Evolutionary conservation across 53 echinoderm and acorn worm species (phyloP).

Genomic region (Patiria pectinifera): DNA sequence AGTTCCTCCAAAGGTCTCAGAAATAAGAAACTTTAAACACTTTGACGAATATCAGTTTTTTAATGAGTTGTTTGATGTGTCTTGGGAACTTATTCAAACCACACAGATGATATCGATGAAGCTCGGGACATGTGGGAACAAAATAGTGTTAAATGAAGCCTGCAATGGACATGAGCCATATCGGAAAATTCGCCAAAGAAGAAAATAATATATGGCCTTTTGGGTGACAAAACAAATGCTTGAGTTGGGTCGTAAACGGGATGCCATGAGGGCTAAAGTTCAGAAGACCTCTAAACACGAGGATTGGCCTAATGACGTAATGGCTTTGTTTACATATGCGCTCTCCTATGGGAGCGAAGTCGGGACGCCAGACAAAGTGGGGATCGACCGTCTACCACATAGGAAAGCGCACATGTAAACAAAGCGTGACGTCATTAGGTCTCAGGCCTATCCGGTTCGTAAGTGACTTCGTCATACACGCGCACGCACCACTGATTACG

Average conservation of each 20-base stretch:
- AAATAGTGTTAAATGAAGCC: background rate
- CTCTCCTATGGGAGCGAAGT: no score
- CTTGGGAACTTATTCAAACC: background rate
- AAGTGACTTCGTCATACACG: no score
- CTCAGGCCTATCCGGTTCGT: no score
- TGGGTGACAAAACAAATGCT: conserved; percentile 20
- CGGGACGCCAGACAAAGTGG: no score
- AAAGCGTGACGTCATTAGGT: no score
- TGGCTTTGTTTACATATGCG: no score
- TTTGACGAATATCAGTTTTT: background rate
- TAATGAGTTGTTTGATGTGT: background rate
- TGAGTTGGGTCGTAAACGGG: background rate
- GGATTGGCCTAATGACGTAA: background rate
- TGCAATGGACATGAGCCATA: background rate
- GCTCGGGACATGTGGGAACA: background rate
- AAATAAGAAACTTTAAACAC: background rate
- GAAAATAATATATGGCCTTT: background rate
- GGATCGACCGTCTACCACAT: no score
- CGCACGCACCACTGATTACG: no score
- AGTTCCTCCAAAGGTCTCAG: background rate
- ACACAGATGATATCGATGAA: background rate
- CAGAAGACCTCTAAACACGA: background rate
- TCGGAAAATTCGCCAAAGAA: conserved; percentile 17
- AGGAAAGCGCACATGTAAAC: no score
- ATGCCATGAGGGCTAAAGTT: background rate